A percentile compares a stretch with the other conserved stretches of the same genome.
phyloP scores from a whole-genome alignment of 2,888 invertebrate species.

The Cremastinae sp. region DNA sequence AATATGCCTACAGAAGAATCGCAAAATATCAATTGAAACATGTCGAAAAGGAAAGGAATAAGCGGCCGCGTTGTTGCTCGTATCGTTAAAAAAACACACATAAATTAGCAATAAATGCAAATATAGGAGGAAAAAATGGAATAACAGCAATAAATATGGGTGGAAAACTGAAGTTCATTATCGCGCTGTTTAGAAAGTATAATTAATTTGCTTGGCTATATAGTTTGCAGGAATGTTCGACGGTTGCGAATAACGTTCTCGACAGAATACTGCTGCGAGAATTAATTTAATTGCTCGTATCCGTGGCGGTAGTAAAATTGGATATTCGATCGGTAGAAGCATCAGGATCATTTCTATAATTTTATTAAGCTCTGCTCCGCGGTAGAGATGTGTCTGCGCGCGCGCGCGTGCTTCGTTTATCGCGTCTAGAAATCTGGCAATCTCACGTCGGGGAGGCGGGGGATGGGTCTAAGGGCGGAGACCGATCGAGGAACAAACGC shows the following conservation, averaged over 20 bases:
- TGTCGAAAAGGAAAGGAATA: too few relatives aligned
- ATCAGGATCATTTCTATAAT: constrained; percentile 54
- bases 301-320: constrained; percentile 40
- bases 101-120: too few relatives aligned
- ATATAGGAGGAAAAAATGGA: too few relatives aligned
- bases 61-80: too few relatives aligned
- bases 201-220: too few relatives aligned
- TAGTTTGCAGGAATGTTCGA: neutral
- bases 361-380: constrained; percentile 46
- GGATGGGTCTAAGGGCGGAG: neutral
- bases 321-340: constrained; percentile 51
- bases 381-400: constrained; percentile 20
- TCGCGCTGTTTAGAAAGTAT: too few relatives aligned
- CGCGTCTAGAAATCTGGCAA: constrained; percentile 11
- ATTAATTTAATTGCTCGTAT: constrained; percentile 50
- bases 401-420: constrained; percentile 21
- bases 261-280: constrained; percentile 30
- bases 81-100: too few relatives aligned
- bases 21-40: too few relatives aligned
- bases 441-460: neutral
- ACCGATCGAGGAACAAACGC: neutral
- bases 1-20: too few relatives aligned
- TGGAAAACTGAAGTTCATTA: too few relatives aligned
- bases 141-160: too few relatives aligned
- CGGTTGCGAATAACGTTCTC: constrained; percentile 33